Base-by-base conservation (phyloP, 2,888 invertebrate species). In the Junonia oenone region DNA sequence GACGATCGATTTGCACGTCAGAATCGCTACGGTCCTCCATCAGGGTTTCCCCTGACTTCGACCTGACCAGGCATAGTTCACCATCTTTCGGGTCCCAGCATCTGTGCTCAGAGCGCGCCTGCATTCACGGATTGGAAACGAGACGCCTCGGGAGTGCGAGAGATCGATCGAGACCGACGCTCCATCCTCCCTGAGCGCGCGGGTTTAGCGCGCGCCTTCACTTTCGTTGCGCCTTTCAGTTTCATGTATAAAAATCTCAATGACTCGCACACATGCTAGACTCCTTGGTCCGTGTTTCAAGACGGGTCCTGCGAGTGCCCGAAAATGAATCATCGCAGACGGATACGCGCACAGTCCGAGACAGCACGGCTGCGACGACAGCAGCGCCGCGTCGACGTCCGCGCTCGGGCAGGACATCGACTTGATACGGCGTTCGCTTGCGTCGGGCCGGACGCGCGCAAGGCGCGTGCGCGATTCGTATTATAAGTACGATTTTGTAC, bases 11-110 rank as follows among this genome's bases (percentile, higher is more conserved):
- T 22, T 22, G 22, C 22, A 29, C 29, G 29, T 55, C 62, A 63
- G 56, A 59, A 92, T 91, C 92, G 92, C 92, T 93, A 81, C 93
- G 92, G 92, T 91, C 93, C 91, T 93, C 93, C 93, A 93, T 90
- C 93, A 92, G 88, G 90, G 91, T 92, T 93, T 92, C 92, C 91
- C 91, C 91, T 91, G 92, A 84, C 93, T 93, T 93, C 92, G 81
- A 91, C 92, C 93, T 92, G 90, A 90, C 91, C 93, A 92, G 91
- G 92, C 92, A 93, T 92, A 93, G 92, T 92, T 93, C 93, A 93
- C 93, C 92, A 93, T 93, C 92, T 93, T 93, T 63, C 92, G 92
- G 93, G 92, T 93, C 91, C 91, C 92, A 93, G 90, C 92, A 89
- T 91, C 86, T 92, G 87, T 91, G 92, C 93, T 93, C 92, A 84